Evolutionary conservation across 2,888 invertebrate genomes (phyloP).

Genomic region (Dilophus febrilis): DNA sequence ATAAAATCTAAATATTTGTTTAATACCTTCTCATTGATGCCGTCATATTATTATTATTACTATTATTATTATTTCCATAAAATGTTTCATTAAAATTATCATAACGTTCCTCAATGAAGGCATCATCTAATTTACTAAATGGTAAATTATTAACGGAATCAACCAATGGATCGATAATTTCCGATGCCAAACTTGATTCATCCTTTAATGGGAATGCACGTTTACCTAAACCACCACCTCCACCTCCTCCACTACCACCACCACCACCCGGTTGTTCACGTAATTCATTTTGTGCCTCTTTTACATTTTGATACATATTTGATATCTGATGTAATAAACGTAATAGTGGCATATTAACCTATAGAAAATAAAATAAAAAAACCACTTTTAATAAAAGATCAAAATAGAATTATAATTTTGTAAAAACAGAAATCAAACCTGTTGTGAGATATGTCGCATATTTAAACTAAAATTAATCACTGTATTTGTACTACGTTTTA

Average conservation of each 20-base stretch:
- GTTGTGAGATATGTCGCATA: slow-evolving; percentile 79
- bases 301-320: slow-evolving; percentile 94
- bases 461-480: slow-evolving; percentile 80
- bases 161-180: slow-evolving; percentile 27
- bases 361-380: slow-evolving; percentile 9
- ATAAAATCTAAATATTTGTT: no score
- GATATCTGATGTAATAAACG: slow-evolving; percentile 87
- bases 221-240: slow-evolving; percentile 20
- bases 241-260: no score
- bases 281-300: slow-evolving; percentile 82
- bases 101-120: slow-evolving; percentile 25
- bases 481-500: slow-evolving; percentile 82
- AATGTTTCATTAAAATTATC: slow-evolving; percentile 29
- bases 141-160: slow-evolving; percentile 25
- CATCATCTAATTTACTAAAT: slow-evolving; percentile 20
- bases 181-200: slow-evolving; percentile 38
- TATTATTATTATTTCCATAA: slow-evolving; percentile 17
- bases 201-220: slow-evolving; percentile 33
- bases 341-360: slow-evolving; percentile 88
- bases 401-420: no score
- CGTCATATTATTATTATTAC: not conserved
- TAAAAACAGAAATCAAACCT: slow-evolving; percentile 35
- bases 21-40: no score
- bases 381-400: no score
- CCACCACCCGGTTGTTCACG: slow-evolving; percentile 46